Evolutionary conservation across 2,888 invertebrate genomes (phyloP).

Genomic region (Anodontia alba): DNA sequence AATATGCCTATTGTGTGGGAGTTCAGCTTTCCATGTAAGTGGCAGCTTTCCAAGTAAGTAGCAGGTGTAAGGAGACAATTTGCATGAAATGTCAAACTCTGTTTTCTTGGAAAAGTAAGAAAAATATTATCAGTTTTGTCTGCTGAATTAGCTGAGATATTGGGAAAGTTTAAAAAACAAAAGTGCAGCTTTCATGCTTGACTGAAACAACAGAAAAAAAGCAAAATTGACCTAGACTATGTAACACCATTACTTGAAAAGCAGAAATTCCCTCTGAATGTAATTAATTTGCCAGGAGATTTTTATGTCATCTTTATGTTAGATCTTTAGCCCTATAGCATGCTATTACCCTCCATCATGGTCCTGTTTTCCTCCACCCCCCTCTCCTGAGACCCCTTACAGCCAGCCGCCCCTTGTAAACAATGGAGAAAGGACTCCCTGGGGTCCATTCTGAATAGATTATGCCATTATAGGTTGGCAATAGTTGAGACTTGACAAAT

Average conservation of each 20-base stretch:
- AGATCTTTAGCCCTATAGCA: neutral
- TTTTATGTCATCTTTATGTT: neutral
- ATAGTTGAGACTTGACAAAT: neutral
- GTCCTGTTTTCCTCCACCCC: neutral
- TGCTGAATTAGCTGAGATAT: too few species aligned
- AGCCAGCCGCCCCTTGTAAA: conserved; percentile 41
- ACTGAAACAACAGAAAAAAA: too few species aligned
- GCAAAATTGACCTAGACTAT: neutral
- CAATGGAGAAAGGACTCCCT: conserved; percentile 33
- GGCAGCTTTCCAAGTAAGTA: too few species aligned
- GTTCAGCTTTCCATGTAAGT: too few species aligned
- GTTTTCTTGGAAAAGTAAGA: too few species aligned
- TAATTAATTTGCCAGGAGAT: neutral
- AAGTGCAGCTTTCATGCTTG: too few species aligned
- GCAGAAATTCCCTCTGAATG: neutral
- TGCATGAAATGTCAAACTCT: too few species aligned
- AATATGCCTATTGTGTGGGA: too few species aligned
- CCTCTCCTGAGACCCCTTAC: neutral
- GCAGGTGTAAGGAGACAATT: too few species aligned
- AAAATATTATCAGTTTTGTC: too few species aligned
- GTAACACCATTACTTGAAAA: neutral
- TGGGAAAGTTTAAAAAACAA: too few species aligned
- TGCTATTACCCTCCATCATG: neutral
- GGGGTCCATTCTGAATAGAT: conserved; percentile 36
- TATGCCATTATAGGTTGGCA: conserved; percentile 18